Base-by-base conservation (phyloP, 2,797 vertebrate species). In the Eospalax fontanierii region DNA sequence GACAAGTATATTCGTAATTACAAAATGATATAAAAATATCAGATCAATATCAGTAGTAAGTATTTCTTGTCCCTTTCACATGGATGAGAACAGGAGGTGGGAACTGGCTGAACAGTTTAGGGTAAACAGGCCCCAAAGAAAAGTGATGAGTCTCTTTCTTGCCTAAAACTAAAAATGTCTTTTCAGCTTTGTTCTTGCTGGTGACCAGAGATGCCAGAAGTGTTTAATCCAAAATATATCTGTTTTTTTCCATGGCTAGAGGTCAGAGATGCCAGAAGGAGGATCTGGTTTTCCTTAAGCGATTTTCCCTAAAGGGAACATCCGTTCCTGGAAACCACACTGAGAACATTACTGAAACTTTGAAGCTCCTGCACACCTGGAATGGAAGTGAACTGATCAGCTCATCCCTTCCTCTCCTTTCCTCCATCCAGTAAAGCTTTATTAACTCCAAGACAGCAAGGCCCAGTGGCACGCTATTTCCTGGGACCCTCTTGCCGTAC, bases 1-100 rank as follows among this genome's bases (percentile, higher is more conserved):
- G 38, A 38, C 92, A 95, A 83, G 28, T 38, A 61, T 68, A 50
- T 94, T 89, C 73, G 16, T 76, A 87, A 90, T 40, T 82, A 4
- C 28, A 40, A 89, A 96, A 33, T 61, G 61, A 28, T 71, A 80
- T 63, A 11, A 66, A 83, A 75, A 82, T 50, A 38, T 30, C 21
- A 19, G 26, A n/a, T 71, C 59, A 46, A 80, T 70, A 68, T 68
- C 16, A 59, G 38, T 43, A 71, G 61, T 33, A 74, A 16, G 30
- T 68, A 15, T 33, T 61, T 35, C 33, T 70, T 70, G 43, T 73
- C 15, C 26, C 6, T 30, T 38, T 46, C 12, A 54, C 26, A 54
- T 2, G 26, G 8, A 68, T 50, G 68, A 11, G 5, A 50, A 70
- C 65, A 68, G 65, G 50, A 35, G 82, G 46, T 84, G 50, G 6